These are phyloP conservation scores for Abrostola triplasia DNA, from an alignment of 2,888 invertebrate genomes.

Conservation along the genomic window DNA sequence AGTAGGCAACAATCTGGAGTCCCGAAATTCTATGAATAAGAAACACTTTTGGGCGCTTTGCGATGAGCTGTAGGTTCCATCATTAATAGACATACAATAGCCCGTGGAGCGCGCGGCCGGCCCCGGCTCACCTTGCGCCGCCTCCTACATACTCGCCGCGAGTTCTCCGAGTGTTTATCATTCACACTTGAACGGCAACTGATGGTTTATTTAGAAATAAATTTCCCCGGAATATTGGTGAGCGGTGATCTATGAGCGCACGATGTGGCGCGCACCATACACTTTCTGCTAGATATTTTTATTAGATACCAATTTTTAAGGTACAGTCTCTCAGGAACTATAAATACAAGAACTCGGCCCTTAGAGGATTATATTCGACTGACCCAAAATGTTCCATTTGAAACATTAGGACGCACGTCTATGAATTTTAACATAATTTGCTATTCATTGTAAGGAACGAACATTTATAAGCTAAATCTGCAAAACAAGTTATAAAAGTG, in stretches of 20 bases:
- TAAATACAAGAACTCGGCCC: too few species aligned
- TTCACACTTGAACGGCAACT: constrained; percentile 16
- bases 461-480: too few species aligned
- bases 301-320: constrained; percentile 11
- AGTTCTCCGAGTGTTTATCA: constrained; percentile 10
- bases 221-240: constrained; percentile 21
- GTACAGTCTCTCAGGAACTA: too few species aligned
- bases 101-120: background rate
- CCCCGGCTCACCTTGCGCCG: background rate
- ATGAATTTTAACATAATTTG: too few species aligned
- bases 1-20: constrained; percentile 56
- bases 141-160: background rate
- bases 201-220: constrained; percentile 36
- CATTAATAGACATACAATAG: constrained; percentile 21
- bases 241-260: constrained; percentile 32
- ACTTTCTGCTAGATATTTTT: constrained; percentile 27
- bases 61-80: constrained; percentile 22
- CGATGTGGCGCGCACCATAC: constrained; percentile 13
- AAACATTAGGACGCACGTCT: too few species aligned
- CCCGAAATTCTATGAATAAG: constrained; percentile 67
- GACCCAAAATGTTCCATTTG: too few species aligned
- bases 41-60: constrained; percentile 53
- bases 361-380: background rate
- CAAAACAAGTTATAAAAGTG: too few species aligned
- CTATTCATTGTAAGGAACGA: too few species aligned